phyloP scores from a whole-genome alignment of 2,113 vertebrate species.

The Emydura subglobosa region DNA sequence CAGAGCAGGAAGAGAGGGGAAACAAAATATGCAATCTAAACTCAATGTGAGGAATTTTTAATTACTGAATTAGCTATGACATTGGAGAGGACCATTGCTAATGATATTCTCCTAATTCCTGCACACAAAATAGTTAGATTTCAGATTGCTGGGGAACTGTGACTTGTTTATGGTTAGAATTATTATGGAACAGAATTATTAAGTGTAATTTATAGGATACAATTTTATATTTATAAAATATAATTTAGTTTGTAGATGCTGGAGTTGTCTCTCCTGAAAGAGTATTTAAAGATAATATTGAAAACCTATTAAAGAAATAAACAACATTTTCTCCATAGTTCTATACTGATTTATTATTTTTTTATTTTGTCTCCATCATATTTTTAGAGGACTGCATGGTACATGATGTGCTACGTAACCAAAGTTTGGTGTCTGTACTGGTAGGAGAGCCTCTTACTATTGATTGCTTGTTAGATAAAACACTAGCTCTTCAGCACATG shows the following conservation, averaged over 20 bases:
- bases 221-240: not conserved
- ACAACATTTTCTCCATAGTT: not conserved
- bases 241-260: not conserved
- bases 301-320: not conserved
- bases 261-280: not conserved
- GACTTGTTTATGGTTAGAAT: not conserved
- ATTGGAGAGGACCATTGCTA: too few species aligned
- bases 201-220: not conserved
- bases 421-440: not conserved
- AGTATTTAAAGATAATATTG: not conserved
- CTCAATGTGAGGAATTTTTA: not conserved
- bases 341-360: not conserved
- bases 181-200: not conserved
- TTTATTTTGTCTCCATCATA: not conserved
- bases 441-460: not conserved
- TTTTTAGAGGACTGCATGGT: not conserved
- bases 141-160: not conserved
- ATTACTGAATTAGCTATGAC: not conserved
- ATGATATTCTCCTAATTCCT: not conserved
- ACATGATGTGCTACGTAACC: not conserved
- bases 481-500: not conserved
- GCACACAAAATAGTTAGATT: not conserved
- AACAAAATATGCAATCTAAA: not conserved
- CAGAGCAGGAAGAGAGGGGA: not conserved
- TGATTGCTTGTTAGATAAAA: not conserved